These are phyloP conservation scores for Apamea anceps DNA, from an alignment of 2,888 invertebrate species.

Conservation along the genomic window DNA sequence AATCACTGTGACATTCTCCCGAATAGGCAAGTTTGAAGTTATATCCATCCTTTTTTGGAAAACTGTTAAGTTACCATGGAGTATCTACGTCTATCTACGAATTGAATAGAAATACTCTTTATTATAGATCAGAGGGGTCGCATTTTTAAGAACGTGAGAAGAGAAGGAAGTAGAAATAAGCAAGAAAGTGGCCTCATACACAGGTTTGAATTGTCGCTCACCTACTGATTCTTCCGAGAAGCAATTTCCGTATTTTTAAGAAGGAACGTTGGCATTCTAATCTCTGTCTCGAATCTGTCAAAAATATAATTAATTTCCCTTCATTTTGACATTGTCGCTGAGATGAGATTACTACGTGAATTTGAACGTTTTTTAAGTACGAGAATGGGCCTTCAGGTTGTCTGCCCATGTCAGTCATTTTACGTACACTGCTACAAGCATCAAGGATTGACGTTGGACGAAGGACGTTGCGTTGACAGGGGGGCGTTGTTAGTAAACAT, in stretches of 20 bases:
- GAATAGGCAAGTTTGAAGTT: slow-evolving; percentile 3
- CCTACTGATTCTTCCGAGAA: not conserved
- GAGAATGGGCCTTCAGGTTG: not conserved
- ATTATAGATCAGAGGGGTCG: not conserved
- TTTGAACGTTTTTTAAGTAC: too few relatives aligned
- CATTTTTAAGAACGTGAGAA: too few relatives aligned
- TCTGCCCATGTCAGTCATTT: not conserved
- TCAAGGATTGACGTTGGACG: not conserved
- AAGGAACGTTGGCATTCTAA: not conserved
- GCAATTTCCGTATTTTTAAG: not conserved
- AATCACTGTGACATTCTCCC: slow-evolving; percentile 18
- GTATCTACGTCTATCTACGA: not conserved
- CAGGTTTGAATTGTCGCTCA: not conserved
- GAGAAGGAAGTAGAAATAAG: not conserved
- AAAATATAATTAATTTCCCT: too few relatives aligned
- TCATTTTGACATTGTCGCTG: too few relatives aligned
- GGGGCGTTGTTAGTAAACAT: not conserved
- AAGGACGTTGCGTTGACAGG: not conserved
- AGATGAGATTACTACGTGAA: too few relatives aligned
- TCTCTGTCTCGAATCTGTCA: too few relatives aligned
- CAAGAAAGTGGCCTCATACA: too few relatives aligned
- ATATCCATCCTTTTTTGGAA: slow-evolving; percentile 6
- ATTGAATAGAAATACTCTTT: not conserved
- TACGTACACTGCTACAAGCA: not conserved
- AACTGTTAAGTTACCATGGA: not conserved